Conservation (phyloP, 2,888 invertebrate genomes). For the Steinernema scapterisci region DNA sequence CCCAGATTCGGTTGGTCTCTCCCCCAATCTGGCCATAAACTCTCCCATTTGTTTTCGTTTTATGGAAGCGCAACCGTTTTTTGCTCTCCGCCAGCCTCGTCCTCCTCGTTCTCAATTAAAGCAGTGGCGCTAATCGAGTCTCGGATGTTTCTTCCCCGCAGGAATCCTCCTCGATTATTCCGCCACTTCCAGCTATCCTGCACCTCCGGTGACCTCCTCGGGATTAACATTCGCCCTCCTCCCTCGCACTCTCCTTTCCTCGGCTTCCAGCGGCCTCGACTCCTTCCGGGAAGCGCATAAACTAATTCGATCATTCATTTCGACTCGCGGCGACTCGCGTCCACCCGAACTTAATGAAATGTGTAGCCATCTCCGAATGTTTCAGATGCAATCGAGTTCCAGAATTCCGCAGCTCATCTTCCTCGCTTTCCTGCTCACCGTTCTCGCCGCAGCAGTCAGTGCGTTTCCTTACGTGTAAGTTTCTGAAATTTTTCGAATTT, state of each 20-base stretch:
- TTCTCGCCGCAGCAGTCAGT: not conserved
- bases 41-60: not conserved
- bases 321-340: not conserved
- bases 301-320: constrained; percentile 3
- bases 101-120: too few relatives aligned
- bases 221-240: constrained; percentile 5
- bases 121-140: too few relatives aligned
- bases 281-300: constrained; percentile 19
- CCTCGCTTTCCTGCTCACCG: constrained; percentile 11
- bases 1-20: not conserved
- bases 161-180: not conserved
- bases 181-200: too few relatives aligned
- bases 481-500: not conserved
- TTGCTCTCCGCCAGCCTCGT: too few relatives aligned
- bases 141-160: not conserved
- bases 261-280: not conserved
- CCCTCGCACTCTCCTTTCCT: not conserved
- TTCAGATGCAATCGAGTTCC: constrained; percentile 25
- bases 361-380: not conserved
- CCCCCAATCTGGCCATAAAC: too few relatives aligned
- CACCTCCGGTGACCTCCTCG: not conserved
- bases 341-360: not conserved
- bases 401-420: not conserved
- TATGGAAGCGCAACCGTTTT: too few relatives aligned
- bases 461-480: constrained; percentile 24